Evolutionary conservation across 2,797 vertebrate genomes (phyloP).

Genomic region (Ibycter americanus): DNA sequence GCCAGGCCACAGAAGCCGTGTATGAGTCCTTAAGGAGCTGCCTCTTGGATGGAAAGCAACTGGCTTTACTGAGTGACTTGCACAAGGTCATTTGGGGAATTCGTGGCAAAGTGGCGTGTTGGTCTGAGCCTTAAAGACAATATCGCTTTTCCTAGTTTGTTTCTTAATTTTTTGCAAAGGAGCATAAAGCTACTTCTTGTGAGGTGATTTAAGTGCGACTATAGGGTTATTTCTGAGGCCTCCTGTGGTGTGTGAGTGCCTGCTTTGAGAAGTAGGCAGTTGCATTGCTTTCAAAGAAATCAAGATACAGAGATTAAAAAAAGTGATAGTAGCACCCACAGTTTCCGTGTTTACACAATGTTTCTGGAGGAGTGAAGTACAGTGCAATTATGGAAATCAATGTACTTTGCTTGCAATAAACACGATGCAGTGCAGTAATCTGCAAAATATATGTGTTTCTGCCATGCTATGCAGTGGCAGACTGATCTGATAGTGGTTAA

Average conservation of each 20-base stretch:
- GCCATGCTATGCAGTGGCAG: not conserved
- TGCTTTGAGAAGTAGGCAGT: not conserved
- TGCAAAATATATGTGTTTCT: not conserved
- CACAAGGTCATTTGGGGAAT: not conserved
- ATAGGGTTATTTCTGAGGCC: not conserved
- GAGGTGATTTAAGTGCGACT: not conserved
- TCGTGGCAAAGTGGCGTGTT: not conserved
- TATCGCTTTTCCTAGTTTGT: rapidly evolving
- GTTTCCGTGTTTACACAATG: not conserved
- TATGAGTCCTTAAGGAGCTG: not conserved
- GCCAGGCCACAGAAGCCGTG: not conserved
- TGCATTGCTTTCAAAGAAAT: not conserved
- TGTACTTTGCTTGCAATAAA: not conserved
- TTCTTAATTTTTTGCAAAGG: not conserved
- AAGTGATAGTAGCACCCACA: not conserved
- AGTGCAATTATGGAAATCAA: not conserved
- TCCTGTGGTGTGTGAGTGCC: not conserved
- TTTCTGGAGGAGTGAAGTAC: not conserved
- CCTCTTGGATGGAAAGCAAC: rapidly evolving
- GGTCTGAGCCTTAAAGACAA: not conserved
- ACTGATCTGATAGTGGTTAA: not conserved
- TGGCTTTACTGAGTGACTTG: rapidly evolving
- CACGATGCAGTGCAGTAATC: not conserved
- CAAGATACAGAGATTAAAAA: not conserved
- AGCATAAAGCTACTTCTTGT: rapidly evolving